Evolutionary conservation across 1,140 invertebrate species (phyloP).

Genomic region (Macrocentrus cingulum): DNA sequence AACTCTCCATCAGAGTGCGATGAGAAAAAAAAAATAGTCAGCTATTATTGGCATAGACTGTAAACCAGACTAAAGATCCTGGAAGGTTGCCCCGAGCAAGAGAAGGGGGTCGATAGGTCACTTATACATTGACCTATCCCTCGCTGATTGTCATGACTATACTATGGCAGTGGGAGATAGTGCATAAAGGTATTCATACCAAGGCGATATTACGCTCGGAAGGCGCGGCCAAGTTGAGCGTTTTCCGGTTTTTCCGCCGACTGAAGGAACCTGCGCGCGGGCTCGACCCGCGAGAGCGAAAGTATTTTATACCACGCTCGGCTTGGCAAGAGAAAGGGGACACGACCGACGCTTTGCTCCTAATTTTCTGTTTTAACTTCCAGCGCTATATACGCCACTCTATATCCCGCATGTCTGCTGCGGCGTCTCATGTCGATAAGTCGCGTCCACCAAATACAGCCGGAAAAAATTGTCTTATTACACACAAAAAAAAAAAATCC

Average conservation of each 20-base stretch:
- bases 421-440: no score
- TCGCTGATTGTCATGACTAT: neutral
- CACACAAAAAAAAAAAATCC: no score
- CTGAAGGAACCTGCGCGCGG: neutral
- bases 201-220: neutral
- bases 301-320: constrained; percentile 59
- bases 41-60: no score
- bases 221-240: constrained; percentile 19
- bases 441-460: no score
- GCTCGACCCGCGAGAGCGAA: constrained; percentile 47
- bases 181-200: neutral
- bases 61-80: constrained; percentile 11
- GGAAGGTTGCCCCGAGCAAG: constrained; percentile 5
- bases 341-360: constrained; percentile 52
- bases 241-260: constrained; percentile 27
- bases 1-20: no score
- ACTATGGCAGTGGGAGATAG: neutral
- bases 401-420: no score
- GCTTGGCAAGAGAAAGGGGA: constrained; percentile 61
- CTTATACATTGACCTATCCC: constrained; percentile 17
- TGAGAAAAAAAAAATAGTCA: no score
- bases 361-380: constrained; percentile 58
- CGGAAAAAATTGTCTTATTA: no score
- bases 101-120: constrained; percentile 8
- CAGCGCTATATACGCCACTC: constrained; percentile 39